phyloP scores from a whole-genome alignment of 2,113 vertebrate genomes.

The Leptosomus discolor region DNA sequence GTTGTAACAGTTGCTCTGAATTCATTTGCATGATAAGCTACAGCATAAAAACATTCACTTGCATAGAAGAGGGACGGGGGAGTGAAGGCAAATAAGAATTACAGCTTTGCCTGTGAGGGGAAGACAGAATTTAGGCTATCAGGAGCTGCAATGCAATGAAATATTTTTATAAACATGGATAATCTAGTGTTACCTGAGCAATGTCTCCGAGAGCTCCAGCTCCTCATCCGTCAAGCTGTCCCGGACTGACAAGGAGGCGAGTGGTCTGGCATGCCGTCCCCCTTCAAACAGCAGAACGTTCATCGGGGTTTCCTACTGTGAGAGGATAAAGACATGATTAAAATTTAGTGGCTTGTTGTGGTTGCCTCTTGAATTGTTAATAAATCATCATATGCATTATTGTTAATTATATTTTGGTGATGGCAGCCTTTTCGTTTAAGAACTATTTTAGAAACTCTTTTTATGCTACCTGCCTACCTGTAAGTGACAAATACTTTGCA shows the following conservation, averaged over 20 bases:
- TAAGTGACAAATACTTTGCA: background rate
- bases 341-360: background rate
- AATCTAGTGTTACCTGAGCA: background rate
- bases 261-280: background rate
- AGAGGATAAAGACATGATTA: background rate
- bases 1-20: conserved; percentile 64
- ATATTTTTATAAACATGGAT: background rate
- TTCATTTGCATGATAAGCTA: conserved; percentile 55
- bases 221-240: background rate
- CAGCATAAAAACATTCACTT: background rate
- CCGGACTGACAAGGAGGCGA: background rate
- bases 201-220: background rate
- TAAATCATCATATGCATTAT: background rate
- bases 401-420: background rate
- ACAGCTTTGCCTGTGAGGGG: background rate
- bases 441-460: background rate
- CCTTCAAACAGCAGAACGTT: background rate
- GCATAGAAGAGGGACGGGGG: background rate
- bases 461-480: background rate
- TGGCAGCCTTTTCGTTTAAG: background rate
- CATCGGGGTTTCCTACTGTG: background rate
- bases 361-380: background rate
- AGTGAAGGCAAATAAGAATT: background rate
- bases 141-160: background rate
- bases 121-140: background rate